A percentile compares a stretch with the other conserved stretches of the same genome.
Evolutionary conservation across 2,113 vertebrate genomes (phyloP).

Genomic region (Connochaetes taurinus): DNA sequence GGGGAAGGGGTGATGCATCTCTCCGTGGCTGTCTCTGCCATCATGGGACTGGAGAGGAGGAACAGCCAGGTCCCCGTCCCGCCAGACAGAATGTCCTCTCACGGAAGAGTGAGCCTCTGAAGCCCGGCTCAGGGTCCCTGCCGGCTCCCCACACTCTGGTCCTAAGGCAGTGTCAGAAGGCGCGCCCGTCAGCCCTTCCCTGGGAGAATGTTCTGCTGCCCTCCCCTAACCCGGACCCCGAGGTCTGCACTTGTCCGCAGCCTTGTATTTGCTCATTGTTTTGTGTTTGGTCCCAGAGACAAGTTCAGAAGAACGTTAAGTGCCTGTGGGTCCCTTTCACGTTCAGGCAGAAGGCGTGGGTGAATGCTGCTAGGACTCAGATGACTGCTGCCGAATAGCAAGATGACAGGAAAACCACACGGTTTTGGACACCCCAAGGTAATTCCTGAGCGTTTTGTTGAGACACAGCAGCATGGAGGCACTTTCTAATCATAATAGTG

Average conservation of each 20-base stretch:
- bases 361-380: background rate
- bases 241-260: background rate
- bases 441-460: background rate
- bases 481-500: background rate
- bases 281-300: background rate
- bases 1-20: accelerated
- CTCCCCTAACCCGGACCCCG: background rate
- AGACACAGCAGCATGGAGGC: background rate
- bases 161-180: background rate
- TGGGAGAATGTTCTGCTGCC: background rate
- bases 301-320: background rate
- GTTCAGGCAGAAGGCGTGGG: no score
- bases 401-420: accelerated
- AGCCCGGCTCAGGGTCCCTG: accelerated
- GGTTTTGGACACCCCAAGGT: accelerated
- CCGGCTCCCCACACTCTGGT: background rate
- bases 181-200: accelerated
- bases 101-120: accelerated
- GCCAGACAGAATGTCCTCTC: accelerated
- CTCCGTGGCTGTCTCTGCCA: background rate
- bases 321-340: accelerated
- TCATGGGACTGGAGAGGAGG: accelerated
- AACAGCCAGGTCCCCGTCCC: accelerated
- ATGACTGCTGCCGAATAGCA: background rate
- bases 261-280: no score